Percentiles rank a stretch among this genome's conserved stretches.
These are phyloP conservation scores for Polypterus bichir DNA, from an alignment of 2,113 vertebrate species.

Conservation along the genomic window DNA sequence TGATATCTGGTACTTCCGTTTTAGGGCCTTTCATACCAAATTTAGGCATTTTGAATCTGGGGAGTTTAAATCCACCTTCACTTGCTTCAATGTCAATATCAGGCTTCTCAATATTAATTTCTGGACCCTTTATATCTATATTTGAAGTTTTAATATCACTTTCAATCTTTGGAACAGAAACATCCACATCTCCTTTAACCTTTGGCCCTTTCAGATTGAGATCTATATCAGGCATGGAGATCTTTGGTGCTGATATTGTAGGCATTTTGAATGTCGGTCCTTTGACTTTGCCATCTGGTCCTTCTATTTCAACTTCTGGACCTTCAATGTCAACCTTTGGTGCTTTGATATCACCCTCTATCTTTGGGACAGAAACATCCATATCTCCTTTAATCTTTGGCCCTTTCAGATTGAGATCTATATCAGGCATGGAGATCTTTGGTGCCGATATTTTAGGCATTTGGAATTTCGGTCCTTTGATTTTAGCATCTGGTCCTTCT, in stretches of 20 bases:
- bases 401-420: slow-evolving; percentile 20
- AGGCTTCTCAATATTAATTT: slow-evolving; percentile 34
- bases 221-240: slow-evolving; percentile 35
- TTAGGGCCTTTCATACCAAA: slow-evolving; percentile 49
- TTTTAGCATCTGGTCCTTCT: slow-evolving; percentile 2
- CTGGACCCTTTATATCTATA: slow-evolving; percentile 3
- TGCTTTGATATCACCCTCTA: slow-evolving; percentile 19
- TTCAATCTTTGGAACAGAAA: slow-evolving; percentile 33
- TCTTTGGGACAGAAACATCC: slow-evolving; percentile 24
- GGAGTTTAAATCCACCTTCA: slow-evolving; percentile 32
- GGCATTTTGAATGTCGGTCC: slow-evolving; percentile 20
- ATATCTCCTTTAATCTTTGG: slow-evolving; percentile 30
- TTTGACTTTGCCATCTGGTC: not conserved
- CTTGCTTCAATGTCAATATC: slow-evolving; percentile 32
- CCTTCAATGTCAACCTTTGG: slow-evolving; percentile 30
- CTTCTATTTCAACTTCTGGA: slow-evolving; percentile 22
- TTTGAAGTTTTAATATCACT: slow-evolving; percentile 13
- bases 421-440: slow-evolving; percentile 33
- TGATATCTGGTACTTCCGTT: slow-evolving; percentile 20
- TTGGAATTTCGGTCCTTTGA: slow-evolving; percentile 14
- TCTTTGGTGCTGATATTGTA: slow-evolving; percentile 31
- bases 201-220: slow-evolving; percentile 23
- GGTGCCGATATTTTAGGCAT: slow-evolving; percentile 31
- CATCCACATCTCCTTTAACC: slow-evolving; percentile 28
- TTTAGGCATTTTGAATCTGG: not conserved